A percentile compares a stretch with the other conserved stretches of the same genome.
phyloP scores from a whole-genome alignment of 1,140 invertebrate genomes.

The Calliphora vicina region DNA sequence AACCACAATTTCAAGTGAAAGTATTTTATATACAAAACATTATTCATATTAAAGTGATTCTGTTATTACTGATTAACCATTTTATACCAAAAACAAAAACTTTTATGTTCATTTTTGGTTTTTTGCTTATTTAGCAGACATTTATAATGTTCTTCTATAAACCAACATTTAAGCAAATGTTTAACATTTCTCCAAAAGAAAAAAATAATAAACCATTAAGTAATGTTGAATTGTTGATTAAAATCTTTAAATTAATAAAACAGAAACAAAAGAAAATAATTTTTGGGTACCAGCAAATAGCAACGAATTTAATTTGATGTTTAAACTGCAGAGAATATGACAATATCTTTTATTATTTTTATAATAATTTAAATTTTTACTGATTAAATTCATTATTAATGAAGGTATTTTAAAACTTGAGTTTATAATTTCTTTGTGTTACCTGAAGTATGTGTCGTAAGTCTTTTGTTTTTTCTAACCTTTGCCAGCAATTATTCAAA shows the following conservation, averaged over 20 bases:
- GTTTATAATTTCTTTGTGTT: too few species aligned
- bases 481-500: too few species aligned
- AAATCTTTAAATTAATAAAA: background rate
- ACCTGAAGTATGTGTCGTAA: too few species aligned
- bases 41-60: background rate
- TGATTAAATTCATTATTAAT: too few species aligned
- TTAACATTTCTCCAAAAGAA: background rate
- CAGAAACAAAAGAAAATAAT: background rate
- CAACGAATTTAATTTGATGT: too few species aligned
- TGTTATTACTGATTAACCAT: background rate
- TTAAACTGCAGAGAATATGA: too few species aligned
- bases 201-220: background rate
- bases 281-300: too few species aligned
- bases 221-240: background rate
- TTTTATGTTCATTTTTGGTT: background rate
- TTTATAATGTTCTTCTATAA: background rate
- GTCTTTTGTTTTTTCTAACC: too few species aligned
- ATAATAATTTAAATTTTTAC: too few species aligned
- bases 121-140: background rate
- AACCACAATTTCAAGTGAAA: background rate
- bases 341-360: too few species aligned
- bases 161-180: background rate
- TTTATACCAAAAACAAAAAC: background rate
- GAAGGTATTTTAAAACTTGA: too few species aligned
- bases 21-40: background rate